Evolutionary conservation across 2,113 vertebrate species (phyloP).

Genomic region (Leuciscus idus): DNA sequence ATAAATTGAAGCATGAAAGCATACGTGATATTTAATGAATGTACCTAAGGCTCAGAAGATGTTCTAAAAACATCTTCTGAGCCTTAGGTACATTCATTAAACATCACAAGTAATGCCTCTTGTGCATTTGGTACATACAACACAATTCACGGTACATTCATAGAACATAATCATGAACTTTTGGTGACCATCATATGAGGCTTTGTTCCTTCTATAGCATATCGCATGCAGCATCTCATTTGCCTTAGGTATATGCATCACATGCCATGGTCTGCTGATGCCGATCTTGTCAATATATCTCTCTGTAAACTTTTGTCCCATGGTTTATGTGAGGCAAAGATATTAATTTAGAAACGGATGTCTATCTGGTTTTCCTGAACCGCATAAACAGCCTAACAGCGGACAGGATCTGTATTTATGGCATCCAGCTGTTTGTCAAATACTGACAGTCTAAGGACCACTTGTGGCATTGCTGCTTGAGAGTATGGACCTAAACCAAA

Average conservation of each 20-base stretch:
- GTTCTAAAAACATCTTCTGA: background rate
- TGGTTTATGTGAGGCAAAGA: slow-evolving; percentile 27
- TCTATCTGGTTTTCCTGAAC: slow-evolving; percentile 32
- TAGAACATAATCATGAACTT: background rate
- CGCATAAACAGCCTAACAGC: slow-evolving; percentile 31
- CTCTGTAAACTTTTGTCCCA: slow-evolving; percentile 23
- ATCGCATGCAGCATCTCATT: background rate
- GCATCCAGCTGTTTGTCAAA: slow-evolving; percentile 38
- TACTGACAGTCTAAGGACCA: slow-evolving; percentile 34
- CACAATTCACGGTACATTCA: background rate
- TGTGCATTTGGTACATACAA: background rate
- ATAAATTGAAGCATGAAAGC: too few relatives aligned
- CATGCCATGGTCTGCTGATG: slow-evolving; percentile 15
- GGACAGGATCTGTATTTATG: slow-evolving; percentile 32
- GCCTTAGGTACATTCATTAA: background rate
- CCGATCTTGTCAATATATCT: background rate
- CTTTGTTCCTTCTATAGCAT: background rate
- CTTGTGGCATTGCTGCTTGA: slow-evolving; percentile 24
- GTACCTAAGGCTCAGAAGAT: background rate
- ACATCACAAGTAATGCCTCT: too few relatives aligned
- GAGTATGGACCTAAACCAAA: slow-evolving; percentile 33
- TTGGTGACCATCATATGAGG: background rate
- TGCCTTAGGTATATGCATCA: background rate
- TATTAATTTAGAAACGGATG: slow-evolving; percentile 24
- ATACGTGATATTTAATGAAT: background rate